Conservation (phyloP, 2,888 invertebrate genomes). For the Willowsia nigromaculata region DNA sequence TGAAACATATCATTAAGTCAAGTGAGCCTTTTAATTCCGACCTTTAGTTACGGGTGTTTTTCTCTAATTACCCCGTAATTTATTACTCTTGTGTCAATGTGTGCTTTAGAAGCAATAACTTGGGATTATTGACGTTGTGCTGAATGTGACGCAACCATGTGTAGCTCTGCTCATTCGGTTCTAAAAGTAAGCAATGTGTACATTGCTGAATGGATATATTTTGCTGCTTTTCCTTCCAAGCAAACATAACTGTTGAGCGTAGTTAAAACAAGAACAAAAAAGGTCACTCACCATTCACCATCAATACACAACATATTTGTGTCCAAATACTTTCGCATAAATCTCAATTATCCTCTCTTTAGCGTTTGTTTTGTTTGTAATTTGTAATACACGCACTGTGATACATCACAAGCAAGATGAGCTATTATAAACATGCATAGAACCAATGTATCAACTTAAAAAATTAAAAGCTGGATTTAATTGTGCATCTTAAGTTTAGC, state of each 20-base stretch:
- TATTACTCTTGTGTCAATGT: slow-evolving; percentile 43
- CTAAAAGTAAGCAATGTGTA: not conserved
- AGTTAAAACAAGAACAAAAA: too few species aligned
- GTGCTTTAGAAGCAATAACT: slow-evolving; percentile 52
- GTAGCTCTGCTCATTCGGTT: too few species aligned
- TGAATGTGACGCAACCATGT: not conserved
- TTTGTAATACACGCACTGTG: not conserved
- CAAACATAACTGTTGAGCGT: not conserved
- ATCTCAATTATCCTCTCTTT: too few species aligned
- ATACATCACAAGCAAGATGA: too few species aligned
- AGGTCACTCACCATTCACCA: too few species aligned
- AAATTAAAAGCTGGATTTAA: too few species aligned
- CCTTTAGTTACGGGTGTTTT: slow-evolving; percentile 42
- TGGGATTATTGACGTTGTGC: slow-evolving; percentile 15
- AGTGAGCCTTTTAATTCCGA: slow-evolving; percentile 59
- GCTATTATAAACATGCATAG: not conserved
- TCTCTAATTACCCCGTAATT: slow-evolving; percentile 63
- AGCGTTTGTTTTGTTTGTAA: too few species aligned
- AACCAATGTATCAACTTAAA: too few species aligned
- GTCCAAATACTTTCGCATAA: too few species aligned
- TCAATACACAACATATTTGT: too few species aligned
- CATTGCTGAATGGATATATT: not conserved
- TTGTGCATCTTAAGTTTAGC: too few species aligned
- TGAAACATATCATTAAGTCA: slow-evolving; percentile 61
- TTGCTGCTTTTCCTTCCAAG: not conserved